A percentile compares a stretch with the other conserved stretches of the same genome.
Conservation (phyloP, 2,888 invertebrate species). For the Saturnia japonica region DNA sequence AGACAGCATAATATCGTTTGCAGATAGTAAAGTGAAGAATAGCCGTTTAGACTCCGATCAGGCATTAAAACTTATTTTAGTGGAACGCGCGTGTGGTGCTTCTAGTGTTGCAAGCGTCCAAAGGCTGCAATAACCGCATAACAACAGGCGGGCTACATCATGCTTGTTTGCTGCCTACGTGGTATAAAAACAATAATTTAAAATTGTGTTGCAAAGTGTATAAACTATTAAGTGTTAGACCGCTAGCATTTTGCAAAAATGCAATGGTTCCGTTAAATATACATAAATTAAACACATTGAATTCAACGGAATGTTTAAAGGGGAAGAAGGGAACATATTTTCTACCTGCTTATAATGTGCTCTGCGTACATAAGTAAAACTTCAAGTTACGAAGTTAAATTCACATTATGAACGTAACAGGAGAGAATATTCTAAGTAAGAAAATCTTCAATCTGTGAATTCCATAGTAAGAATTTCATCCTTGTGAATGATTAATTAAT, state of each 20-base stretch:
- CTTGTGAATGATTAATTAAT: slow-evolving; percentile 10
- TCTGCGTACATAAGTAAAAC: background rate
- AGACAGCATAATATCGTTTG: too few species aligned
- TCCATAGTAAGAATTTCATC: slow-evolving; percentile 14
- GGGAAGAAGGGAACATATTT: background rate
- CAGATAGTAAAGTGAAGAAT: too few species aligned
- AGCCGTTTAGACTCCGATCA: too few species aligned
- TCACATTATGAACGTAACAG: background rate
- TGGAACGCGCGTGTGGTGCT: too few species aligned
- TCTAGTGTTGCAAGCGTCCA: too few species aligned
- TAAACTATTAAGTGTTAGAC: too few species aligned
- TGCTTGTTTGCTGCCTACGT: too few species aligned
- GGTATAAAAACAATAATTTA: too few species aligned
- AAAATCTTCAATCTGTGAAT: slow-evolving; percentile 7
- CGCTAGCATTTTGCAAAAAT: background rate
- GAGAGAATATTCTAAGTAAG: background rate
- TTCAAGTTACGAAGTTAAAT: background rate
- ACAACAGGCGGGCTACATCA: too few species aligned
- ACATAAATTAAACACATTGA: background rate
- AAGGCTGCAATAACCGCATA: too few species aligned
- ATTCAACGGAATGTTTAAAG: background rate
- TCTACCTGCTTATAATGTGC: background rate
- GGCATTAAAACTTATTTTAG: too few species aligned
- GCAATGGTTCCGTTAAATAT: background rate
- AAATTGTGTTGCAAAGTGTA: too few species aligned